Evolutionary conservation across 1,140 invertebrate species (phyloP), one percentile per base, ranked within the genome.

Genomic region (Monochamus saltuarius): DNA sequence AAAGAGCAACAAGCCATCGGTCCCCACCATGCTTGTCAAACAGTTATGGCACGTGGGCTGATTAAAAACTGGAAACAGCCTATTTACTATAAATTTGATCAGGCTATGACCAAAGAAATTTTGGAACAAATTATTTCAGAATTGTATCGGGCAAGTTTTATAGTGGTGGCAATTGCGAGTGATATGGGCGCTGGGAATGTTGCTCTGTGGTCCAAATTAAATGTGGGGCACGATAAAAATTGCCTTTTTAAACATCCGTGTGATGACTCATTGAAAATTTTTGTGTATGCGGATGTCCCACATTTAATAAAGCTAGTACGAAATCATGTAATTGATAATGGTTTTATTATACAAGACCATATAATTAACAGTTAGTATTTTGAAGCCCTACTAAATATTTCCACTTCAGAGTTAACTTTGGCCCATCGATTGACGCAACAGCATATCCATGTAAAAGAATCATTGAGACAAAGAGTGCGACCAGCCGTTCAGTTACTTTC

Each of bases 11-110:
- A 13, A 7, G 40, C n/a, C n/a, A n/a, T 43, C 16, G 40, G 40
- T 7, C 40, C 40, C 0, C 40, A 43, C 16, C n/a, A 13, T 7
- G 16, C 40, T 13, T 7, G n/a, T 43, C 40, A 43, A 43, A 6
- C n/a, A 0, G n/a, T 11, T 9, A 43, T 43, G 40, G 1, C 16
- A 7, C n/a, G 40, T 0, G 1, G 7, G n/a, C n/a, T n/a, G n/a
- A n/a, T 38, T 38, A 9, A 7, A 0, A 35, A 54, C 10, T 59
- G 61, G 56, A 64, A 64, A 36, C 56, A 64, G 42, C 57, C 51
- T 2, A 49, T 64, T 19, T 64, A 55, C 34, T 64, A 59, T 50
- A n/a, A 53, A n/a, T 64, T 55, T 55, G 61, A 64, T 35, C 55
- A 59, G 19, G 50, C 50, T 45, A 59, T 59, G 42, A 59, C 35